A percentile compares a stretch with the other conserved stretches of the same genome.
These are phyloP conservation scores for Fopius arisanus DNA, from an alignment of 1,140 invertebrate species.

Conservation along the genomic window DNA sequence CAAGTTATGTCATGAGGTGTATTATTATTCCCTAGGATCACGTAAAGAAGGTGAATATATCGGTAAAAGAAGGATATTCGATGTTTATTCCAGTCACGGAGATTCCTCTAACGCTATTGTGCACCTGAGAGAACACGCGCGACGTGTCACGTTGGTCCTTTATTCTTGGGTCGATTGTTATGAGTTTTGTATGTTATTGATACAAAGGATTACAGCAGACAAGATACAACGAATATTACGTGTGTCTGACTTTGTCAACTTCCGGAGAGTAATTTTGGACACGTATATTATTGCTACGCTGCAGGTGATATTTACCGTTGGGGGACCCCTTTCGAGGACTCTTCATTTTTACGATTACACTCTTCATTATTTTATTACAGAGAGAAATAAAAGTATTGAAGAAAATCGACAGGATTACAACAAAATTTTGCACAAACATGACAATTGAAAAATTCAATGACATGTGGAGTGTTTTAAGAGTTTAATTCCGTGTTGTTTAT, in stretches of 20 bases:
- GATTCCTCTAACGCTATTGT: not conserved
- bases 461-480: too few species aligned
- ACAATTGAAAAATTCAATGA: too few species aligned
- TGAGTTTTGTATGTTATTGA: not conserved
- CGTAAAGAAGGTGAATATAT: not conserved
- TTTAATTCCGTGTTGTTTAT: too few species aligned
- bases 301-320: not conserved
- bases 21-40: not conserved
- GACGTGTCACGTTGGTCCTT: not conserved
- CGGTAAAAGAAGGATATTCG: not conserved
- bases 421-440: too few species aligned
- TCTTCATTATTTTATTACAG: not conserved
- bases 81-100: not conserved
- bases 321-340: not conserved
- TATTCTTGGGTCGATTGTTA: not conserved
- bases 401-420: too few species aligned
- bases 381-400: not conserved
- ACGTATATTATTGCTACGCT: constrained; percentile 1
- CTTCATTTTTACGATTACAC: not conserved
- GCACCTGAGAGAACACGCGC: not conserved
- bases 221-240: constrained; percentile 10
- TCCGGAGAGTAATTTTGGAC: not conserved
- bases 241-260: not conserved
- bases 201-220: not conserved
- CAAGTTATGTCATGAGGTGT: too few species aligned